Evolutionary conservation across 2,113 vertebrate genomes (phyloP).

Genomic region (Platichthys stellatus): DNA sequence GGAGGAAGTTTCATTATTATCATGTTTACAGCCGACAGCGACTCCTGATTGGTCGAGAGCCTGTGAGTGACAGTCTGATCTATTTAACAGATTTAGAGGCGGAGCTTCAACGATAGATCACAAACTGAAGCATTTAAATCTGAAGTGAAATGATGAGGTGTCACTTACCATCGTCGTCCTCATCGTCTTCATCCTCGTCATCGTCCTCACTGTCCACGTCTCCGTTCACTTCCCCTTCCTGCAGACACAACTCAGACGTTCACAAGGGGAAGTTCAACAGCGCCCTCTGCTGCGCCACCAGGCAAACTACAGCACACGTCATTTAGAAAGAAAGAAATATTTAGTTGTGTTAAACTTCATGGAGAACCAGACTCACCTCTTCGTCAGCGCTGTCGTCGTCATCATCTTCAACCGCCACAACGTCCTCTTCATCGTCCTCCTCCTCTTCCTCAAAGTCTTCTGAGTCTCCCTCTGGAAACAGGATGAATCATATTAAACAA

Average conservation of each 20-base stretch:
- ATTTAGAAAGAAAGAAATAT: too few relatives aligned
- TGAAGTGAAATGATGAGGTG: not conserved
- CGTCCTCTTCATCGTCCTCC: conserved; percentile 82
- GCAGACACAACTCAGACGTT: not conserved
- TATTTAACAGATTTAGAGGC: too few relatives aligned
- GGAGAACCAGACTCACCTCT: conserved; percentile 45
- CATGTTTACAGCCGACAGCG: too few relatives aligned
- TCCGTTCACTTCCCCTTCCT: conserved; percentile 76
- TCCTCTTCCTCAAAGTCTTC: conserved; percentile 84
- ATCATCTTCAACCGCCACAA: conserved; percentile 63
- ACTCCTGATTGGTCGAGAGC: too few relatives aligned
- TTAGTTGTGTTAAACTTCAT: too few relatives aligned
- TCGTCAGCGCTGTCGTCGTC: conserved; percentile 74
- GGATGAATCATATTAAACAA: too few relatives aligned
- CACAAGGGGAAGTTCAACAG: not conserved
- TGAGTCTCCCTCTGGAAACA: conserved; percentile 72
- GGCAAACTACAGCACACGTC: too few relatives aligned
- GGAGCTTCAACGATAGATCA: too few relatives aligned
- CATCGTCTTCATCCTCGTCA: conserved; percentile 66
- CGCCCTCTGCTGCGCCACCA: not conserved
- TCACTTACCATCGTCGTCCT: conserved; percentile 64
- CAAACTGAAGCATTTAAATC: too few relatives aligned
- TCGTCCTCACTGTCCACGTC: conserved; percentile 75
- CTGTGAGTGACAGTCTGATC: too few relatives aligned
- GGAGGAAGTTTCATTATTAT: not conserved